Percentiles rank a stretch among this genome's conserved stretches.
Evolutionary conservation across 1,140 invertebrate species (phyloP).

Genomic region (Papilio helenus): DNA sequence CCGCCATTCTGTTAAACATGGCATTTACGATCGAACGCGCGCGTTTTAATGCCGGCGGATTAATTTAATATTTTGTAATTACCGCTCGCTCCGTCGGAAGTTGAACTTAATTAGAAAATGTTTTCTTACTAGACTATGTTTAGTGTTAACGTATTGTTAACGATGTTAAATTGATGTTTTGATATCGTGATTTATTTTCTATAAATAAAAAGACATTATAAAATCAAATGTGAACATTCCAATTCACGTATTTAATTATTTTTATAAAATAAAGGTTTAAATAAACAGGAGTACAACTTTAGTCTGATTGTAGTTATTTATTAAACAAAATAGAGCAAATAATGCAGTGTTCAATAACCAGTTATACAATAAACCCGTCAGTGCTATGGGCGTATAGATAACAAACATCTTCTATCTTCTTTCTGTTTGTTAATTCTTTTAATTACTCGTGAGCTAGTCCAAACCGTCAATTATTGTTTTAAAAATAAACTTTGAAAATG

Average conservation of each 20-base stretch:
- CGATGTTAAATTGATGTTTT: not conserved
- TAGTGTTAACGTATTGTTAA: conserved; percentile 26
- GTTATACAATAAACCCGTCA: conserved; percentile 34
- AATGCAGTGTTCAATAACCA: not conserved
- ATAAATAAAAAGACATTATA: not conserved
- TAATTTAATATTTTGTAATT: conserved; percentile 56
- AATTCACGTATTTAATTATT: too few relatives aligned
- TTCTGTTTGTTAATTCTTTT: conserved; percentile 74
- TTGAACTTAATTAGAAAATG: conserved; percentile 47
- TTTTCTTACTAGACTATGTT: conserved; percentile 41
- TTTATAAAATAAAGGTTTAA: too few relatives aligned
- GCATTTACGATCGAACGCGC: conserved; percentile 46
- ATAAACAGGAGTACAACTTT: not conserved
- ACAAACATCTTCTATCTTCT: conserved; percentile 51
- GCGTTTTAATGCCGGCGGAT: conserved; percentile 44
- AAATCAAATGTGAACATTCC: too few relatives aligned
- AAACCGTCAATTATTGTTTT: conserved; percentile 72
- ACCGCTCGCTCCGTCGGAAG: conserved; percentile 43
- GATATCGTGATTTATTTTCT: not conserved
- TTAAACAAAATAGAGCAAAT: conserved; percentile 3
- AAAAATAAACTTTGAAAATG: conserved; percentile 64
- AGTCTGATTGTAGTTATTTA: not conserved
- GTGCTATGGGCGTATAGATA: conserved; percentile 59
- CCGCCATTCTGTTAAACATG: conserved; percentile 49
- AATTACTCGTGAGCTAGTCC: conserved; percentile 62